Conservation (phyloP, 2,888 invertebrate species). For the Sinopyrophorus schimmeli region DNA sequence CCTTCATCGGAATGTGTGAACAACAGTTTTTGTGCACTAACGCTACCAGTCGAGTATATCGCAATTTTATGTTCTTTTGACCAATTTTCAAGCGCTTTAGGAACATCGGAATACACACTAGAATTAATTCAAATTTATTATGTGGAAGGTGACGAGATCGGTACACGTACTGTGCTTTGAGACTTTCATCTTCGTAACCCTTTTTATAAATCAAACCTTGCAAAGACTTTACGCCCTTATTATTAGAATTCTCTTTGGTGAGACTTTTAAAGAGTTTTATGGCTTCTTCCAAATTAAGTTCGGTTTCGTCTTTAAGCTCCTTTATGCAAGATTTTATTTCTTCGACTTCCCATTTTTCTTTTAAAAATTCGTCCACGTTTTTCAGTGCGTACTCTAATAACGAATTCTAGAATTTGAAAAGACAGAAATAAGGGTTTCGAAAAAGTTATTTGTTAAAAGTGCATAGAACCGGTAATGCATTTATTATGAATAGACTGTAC, state of each 20-base stretch:
- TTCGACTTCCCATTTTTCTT: conserved; percentile 69
- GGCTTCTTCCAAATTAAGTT: conserved; percentile 59
- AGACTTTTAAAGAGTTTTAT: conserved; percentile 76
- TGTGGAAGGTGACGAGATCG: background rate
- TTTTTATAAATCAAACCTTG: conserved; percentile 89
- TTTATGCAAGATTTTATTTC: conserved; percentile 69
- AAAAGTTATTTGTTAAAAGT: too few relatives aligned
- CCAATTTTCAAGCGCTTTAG: conserved; percentile 73
- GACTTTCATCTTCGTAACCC: conserved; percentile 75
- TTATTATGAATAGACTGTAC: conserved; percentile 50
- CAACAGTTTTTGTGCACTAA: conserved; percentile 86
- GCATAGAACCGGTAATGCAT: conserved; percentile 22
- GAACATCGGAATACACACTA: conserved; percentile 88
- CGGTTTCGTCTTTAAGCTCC: conserved; percentile 61
- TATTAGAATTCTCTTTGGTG: conserved; percentile 80
- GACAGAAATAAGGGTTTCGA: too few relatives aligned
- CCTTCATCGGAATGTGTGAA: conserved; percentile 78
- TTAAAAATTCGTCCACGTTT: conserved; percentile 74
- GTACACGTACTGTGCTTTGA: conserved; percentile 84
- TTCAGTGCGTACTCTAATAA: conserved; percentile 77
- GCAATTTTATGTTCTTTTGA: conserved; percentile 68
- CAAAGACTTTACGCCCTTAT: conserved; percentile 79
- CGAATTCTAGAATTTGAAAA: conserved; percentile 71
- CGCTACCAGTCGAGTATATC: conserved; percentile 91
- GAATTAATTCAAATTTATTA: conserved; percentile 43